Evolutionary conservation across 1,140 invertebrate genomes (phyloP).

Genomic region (Odontomachus brunneus): DNA sequence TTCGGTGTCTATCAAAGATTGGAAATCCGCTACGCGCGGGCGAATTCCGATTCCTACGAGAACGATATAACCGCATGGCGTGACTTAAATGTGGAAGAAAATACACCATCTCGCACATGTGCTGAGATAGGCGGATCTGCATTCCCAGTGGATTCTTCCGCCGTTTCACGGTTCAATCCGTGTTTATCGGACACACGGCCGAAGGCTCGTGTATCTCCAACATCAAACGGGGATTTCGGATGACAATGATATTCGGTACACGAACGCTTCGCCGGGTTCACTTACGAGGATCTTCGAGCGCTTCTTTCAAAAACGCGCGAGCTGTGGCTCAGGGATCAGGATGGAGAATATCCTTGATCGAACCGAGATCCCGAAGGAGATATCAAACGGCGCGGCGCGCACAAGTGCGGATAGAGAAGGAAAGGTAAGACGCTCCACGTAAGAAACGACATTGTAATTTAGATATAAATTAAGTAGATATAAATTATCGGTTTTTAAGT

Average conservation of each 20-base stretch:
- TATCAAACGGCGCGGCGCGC: too few relatives aligned
- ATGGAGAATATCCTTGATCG: background rate
- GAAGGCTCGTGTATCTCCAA: slow-evolving; percentile 6
- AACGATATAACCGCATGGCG: slow-evolving; percentile 42
- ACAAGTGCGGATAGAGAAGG: background rate
- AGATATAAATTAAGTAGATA: too few relatives aligned
- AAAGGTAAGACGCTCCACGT: background rate
- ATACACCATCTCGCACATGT: slow-evolving; percentile 45
- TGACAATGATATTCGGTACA: slow-evolving; percentile 32
- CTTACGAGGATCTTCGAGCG: slow-evolving; percentile 5
- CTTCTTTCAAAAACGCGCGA: background rate
- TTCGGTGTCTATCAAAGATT: slow-evolving; percentile 51
- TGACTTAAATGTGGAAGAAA: slow-evolving; percentile 57
- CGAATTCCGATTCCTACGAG: slow-evolving; percentile 36
- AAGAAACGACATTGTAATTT: too few relatives aligned
- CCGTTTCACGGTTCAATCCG: slow-evolving; percentile 26
- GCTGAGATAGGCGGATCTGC: slow-evolving; percentile 33
- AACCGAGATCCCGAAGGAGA: background rate
- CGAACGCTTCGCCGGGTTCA: background rate
- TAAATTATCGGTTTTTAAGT: too few relatives aligned
- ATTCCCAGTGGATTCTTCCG: slow-evolving; percentile 25
- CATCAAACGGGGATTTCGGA: slow-evolving; percentile 39
- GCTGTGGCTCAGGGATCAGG: background rate
- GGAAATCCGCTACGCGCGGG: slow-evolving; percentile 34
- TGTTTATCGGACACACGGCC: slow-evolving; percentile 27